Conservation (phyloP, 2,113 vertebrate genomes). For the Clarias batrachus region DNA sequence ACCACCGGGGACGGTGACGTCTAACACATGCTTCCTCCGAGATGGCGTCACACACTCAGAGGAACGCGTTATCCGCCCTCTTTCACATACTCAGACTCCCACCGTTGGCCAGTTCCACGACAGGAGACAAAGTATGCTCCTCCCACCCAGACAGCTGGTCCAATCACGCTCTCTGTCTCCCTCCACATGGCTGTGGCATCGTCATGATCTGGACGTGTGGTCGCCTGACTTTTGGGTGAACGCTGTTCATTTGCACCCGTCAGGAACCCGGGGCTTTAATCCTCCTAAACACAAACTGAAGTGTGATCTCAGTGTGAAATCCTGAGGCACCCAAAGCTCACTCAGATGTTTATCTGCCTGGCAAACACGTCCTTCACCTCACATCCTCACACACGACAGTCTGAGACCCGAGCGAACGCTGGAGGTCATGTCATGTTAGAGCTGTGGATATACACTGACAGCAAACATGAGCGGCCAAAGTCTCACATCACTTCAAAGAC, state of each 20-base stretch:
- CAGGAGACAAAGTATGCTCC: background rate
- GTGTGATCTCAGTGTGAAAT: background rate
- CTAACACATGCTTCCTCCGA: background rate
- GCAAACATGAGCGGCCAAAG: constrained; percentile 65
- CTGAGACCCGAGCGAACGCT: background rate
- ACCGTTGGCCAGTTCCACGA: background rate
- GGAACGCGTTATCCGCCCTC: background rate
- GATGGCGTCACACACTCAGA: background rate
- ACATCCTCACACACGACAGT: background rate
- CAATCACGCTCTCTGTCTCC: background rate
- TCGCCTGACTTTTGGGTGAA: background rate
- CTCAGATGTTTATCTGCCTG: background rate
- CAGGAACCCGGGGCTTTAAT: background rate
- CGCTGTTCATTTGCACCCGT: background rate
- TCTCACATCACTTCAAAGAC: constrained; percentile 72
- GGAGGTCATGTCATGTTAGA: background rate
- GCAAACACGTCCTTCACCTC: background rate
- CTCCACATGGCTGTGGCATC: background rate
- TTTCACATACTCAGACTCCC: background rate
- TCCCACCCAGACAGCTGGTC: background rate
- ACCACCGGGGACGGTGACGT: background rate
- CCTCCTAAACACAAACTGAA: background rate
- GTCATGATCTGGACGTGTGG: background rate
- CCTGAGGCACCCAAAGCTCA: background rate
- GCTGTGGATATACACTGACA: constrained; percentile 47